Evolutionary conservation across 2,888 invertebrate species (phyloP), one percentile per base, ranked within the genome.

Genomic region (Hermaeophaga mercurialis): DNA sequence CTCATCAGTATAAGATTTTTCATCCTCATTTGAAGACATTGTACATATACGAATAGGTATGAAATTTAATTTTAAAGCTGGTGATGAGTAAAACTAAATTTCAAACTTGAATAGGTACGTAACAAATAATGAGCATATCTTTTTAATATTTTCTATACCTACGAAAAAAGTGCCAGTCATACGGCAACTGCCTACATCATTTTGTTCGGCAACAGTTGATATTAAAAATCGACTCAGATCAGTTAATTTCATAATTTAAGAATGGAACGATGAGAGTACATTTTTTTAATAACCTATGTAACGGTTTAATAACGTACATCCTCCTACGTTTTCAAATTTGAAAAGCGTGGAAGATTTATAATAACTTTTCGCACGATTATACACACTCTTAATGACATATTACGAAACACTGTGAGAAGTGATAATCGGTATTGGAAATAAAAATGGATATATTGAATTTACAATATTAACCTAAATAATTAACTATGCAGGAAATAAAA

Each of bases 281-380:
- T 56, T 60, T 66, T 66, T 63, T 65, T 65, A 65, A 65, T 65
- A 64, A 65, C 62, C 65, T 62, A 57, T 63, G 65, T 65, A 61
- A 66, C 58, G 66, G 56, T 56, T 38, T 41, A 59, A 58, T 44
- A 53, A 48, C 26, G 17, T 38, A 56, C 48, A 58, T 58, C 45
- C 54, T 58, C 53, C 53, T 43, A 24, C 14, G n/a, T 33, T 36
- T 17, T 28, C 24, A 53, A 53, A 28, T 38, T 39, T 43, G 19
- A 43, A 43, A 34, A 43, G 14, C 33, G 22, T 14, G 12, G 43
- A 39, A 26, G 14, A 39, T 28, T 41, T 26, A 39, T 47, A 18
- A 19, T 33, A 12, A 22, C 22, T 8, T 8, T 36, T 36, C 18
- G 28, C 18, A 31, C 31, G 31, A 17, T 54, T 39, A 19, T 38